Evolutionary conservation across 2,797 vertebrate genomes (phyloP), one percentile per base, ranked within the genome.

Genomic region (Molossus alvarezi): DNA sequence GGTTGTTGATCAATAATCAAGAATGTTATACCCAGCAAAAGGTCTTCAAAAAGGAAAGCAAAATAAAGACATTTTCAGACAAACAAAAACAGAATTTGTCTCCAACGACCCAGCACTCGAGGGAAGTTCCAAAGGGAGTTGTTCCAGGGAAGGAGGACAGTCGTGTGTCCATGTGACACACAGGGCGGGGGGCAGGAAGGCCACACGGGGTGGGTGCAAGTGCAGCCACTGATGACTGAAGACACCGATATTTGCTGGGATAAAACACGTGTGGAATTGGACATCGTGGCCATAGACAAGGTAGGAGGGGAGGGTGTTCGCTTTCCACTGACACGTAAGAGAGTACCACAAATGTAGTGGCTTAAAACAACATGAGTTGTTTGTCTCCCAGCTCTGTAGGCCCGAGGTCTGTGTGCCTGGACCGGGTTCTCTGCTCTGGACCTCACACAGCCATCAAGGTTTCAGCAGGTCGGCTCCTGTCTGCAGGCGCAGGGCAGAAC

Each of bases 341-440:
- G 37, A 20, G 13, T 13, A 18, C n/a, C 58, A 20, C 60, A 41
- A 3, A 7, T 1, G 23, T 23, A 33, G 71, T 45, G 57, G 57
- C 71, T 33, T 33, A 23, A 51, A 75, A 18, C 18, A n/a, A 51
- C 12, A 2, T 17, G 29, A 76, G 6, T 15, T 3, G 7, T 27
- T 15, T 29, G 21, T 20, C 4, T 67, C 45, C 1, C 48, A 18
- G 51, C 6, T 37, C 60, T 4, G 7, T 6, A 41, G 60, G 64
- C 20, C 37, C 8, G 12, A 75, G 72, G 33, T 5, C 13, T 6
- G 67, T 11, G 21, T 51, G 33, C 14, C 37, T 12, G 25, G 9
- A 3, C 77, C 0, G 11, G 33, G 29, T 9, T 11, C 57, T 33
- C 51, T 4, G 14, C 33, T 4, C 0, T 0, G 76, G 45, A 10